Evolutionary conservation across 2,888 invertebrate species (phyloP).

Genomic region (Muscina levida): DNA sequence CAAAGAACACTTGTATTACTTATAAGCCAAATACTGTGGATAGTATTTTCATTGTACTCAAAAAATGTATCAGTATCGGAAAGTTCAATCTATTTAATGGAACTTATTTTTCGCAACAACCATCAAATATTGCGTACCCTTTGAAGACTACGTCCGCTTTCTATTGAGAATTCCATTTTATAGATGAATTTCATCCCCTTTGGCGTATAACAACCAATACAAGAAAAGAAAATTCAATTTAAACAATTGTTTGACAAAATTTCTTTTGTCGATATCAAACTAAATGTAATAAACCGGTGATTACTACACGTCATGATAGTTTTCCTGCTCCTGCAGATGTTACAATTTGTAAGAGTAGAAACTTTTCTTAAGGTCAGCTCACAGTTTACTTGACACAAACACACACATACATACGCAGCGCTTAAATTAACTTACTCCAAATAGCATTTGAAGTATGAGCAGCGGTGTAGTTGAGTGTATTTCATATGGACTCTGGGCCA

Average conservation of each 20-base stretch:
- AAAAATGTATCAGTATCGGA: too few relatives aligned
- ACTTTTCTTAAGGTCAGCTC: constrained; percentile 13
- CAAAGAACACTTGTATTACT: too few relatives aligned
- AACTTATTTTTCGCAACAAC: too few relatives aligned
- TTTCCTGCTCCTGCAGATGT: background rate
- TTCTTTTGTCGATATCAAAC: background rate
- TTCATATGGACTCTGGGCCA: background rate
- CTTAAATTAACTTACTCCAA: constrained; percentile 23
- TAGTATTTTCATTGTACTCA: too few relatives aligned
- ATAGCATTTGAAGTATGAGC: constrained; percentile 11
- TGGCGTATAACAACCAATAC: background rate
- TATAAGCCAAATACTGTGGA: too few relatives aligned
- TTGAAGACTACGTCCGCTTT: too few relatives aligned
- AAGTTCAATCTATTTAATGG: too few relatives aligned
- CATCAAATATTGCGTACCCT: too few relatives aligned
- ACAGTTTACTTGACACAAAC: constrained; percentile 3
- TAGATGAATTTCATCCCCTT: background rate
- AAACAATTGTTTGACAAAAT: constrained; percentile 10
- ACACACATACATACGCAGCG: background rate
- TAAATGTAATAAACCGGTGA: background rate
- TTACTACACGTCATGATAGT: background rate
- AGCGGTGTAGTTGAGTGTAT: background rate
- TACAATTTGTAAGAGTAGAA: background rate
- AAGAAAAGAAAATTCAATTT: constrained; percentile 11
- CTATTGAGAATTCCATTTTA: too few relatives aligned